Evolutionary conservation across 2,113 vertebrate genomes (phyloP), one percentile per base, ranked within the genome.

Genomic region (Puffinus mauretanicus): DNA sequence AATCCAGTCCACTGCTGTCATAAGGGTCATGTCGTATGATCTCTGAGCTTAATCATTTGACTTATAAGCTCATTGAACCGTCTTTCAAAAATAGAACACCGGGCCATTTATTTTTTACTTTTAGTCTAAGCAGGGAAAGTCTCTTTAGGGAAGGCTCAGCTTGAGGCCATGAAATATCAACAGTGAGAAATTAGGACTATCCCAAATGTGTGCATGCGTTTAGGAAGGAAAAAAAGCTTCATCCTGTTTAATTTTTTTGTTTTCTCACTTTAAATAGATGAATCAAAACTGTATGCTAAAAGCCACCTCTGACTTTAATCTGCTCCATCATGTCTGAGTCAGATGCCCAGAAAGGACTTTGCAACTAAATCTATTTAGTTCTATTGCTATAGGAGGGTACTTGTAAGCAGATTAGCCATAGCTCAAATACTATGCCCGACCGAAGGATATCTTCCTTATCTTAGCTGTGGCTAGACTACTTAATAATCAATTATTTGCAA

Each of bases 271-370:
- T 72, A 18, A 55, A 90, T 44, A 65, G 86, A 67, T 83, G 55
- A 92, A 86, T 40, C 58, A 67, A 65, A 95, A 62, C 34, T 40
- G 9, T 14, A 22, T 76, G 24, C 77, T 96, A 6, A 89, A 96
- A 93, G 61, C 94, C 90, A 69, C 82, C 60, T 80, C 76, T 94
- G 83, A 29, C 57, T 94, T 94, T 97, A 96, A 97, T 93, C 94
- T 95, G 93, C 86, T 95, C 79, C 82, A 88, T 96, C 94, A 81
- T 70, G 93, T 91, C 93, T 60, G 92, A 96, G 94, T 96, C 93
- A 90, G 83, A 94, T 88, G 81, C 93, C 90, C 90, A 96, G 94
- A 82, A 94, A 94, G 92, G 94, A 95, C 94, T 95, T 95, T 82
- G 54, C 78, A 61, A 64, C 57, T 96, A 88, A 93, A 89, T 95